Base-by-base conservation (phyloP, 2,113 vertebrate genomes). In the Periophthalmodon schlosseri region DNA sequence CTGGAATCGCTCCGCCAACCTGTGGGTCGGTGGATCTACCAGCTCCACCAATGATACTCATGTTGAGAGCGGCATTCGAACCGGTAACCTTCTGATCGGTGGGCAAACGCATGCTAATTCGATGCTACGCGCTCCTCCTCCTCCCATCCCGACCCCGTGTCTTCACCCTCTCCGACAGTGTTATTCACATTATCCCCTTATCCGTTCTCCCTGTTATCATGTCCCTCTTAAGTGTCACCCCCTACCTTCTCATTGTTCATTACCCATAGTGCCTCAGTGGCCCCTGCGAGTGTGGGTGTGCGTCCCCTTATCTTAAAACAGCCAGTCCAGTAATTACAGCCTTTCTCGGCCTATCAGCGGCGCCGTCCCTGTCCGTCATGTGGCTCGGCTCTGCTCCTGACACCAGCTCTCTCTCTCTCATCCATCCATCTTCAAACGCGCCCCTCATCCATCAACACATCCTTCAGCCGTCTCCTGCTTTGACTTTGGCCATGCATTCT, bases 171-270 rank as follows among this genome's bases (percentile, higher is more conserved):
- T 72, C 65, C 76, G 52, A 73, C 78, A 72, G 74, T 75, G 67
- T 83, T 84, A 76, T 81, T 73, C 77, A 50, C 69, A 64, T 68
- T 69, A 69, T 83, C 83, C 74, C 76, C 79, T 72, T 50, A 66
- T 80, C 79, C 74, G 66, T 21, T 14, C 68, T 72, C 69, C 49
- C 52, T 74, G 68, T 80, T 80, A 87, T 89, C 85, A 78, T 76
- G 77, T 60, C 80, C 83, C 80, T 83, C 82, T 86, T 78, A 77
- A 87, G 82, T 85, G 82, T 79, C 85, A 76, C 86, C 82, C 63
- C 54, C 68, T 14, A 34, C 61, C 82, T 75, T 75, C 86, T 85
- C 84, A 79, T 86, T 89, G 76, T 77, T 81, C 86, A 90, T 85
- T 85, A 86, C 77, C 71, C 74, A n/a, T 56, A 24, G 69, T 81